Evolutionary conservation across 1,140 invertebrate genomes (phyloP).

Genomic region (Harlomillsia oculata): DNA sequence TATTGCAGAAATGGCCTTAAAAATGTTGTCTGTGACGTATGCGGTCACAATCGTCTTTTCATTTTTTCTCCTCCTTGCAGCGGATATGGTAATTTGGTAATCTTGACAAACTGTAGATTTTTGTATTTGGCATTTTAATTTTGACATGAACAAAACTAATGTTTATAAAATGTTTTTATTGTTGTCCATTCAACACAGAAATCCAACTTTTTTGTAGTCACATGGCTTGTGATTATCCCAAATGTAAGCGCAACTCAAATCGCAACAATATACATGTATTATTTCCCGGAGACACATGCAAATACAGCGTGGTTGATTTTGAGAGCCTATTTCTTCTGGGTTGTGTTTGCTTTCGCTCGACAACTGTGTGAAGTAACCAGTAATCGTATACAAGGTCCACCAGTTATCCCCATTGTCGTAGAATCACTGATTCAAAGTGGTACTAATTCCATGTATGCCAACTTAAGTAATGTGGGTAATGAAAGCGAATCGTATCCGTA

Average conservation of each 20-base stretch:
- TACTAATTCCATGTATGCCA: too few species aligned
- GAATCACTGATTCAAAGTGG: too few species aligned
- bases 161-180: background rate
- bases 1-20: background rate
- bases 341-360: background rate
- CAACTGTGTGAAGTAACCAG: background rate
- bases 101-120: too few species aligned
- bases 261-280: slow-evolving; percentile 3
- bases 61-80: background rate
- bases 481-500: too few species aligned
- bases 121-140: too few species aligned
- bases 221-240: slow-evolving; percentile 1
- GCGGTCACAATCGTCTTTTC: background rate
- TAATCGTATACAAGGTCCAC: too few species aligned
- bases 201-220: background rate
- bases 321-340: slow-evolving; percentile 1
- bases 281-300: slow-evolving; percentile 1
- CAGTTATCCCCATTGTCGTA: too few species aligned
- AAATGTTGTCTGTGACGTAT: background rate
- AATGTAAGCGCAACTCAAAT: slow-evolving; percentile 8
- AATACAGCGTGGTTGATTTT: background rate
- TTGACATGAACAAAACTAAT: too few species aligned
- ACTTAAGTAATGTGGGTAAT: too few species aligned
- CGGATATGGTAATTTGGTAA: slow-evolving; percentile 5
- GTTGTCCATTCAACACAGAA: background rate